Percentiles rank a stretch among this genome's conserved stretches.
Conservation (phyloP, 2,797 vertebrate species). For the Siniperca obscura region DNA sequence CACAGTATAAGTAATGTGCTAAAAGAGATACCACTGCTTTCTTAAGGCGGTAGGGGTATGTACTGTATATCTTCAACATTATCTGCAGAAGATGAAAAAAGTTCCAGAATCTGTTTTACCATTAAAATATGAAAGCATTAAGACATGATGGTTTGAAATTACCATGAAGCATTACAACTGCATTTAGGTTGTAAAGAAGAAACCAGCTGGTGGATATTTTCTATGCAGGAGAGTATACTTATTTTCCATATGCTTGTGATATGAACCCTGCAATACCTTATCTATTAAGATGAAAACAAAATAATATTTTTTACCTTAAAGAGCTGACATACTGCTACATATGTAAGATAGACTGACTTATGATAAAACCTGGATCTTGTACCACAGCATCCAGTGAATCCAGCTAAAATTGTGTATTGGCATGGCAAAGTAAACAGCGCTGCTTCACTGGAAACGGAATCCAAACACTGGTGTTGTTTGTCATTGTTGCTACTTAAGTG, state of each 20-base stretch:
- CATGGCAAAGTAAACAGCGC: constrained; percentile 17
- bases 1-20: constrained; percentile 58
- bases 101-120: constrained; percentile 37
- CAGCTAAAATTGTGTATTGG: constrained; percentile 11
- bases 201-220: constrained; percentile 43
- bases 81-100: constrained; percentile 48
- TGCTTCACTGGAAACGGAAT: constrained; percentile 27
- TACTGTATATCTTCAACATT: constrained; percentile 33
- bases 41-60: constrained; percentile 9
- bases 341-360: background rate
- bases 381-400: background rate
- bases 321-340: background rate
- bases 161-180: constrained; percentile 21
- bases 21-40: constrained; percentile 54
- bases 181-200: constrained; percentile 33
- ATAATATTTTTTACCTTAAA: constrained; percentile 14
- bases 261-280: constrained; percentile 14
- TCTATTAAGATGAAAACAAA: constrained; percentile 19
- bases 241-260: constrained; percentile 22
- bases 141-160: constrained; percentile 5
- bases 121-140: constrained; percentile 22
- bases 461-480: constrained; percentile 44
- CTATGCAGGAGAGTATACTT: background rate
- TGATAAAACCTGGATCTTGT: background rate
- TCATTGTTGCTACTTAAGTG: constrained; percentile 11